Evolutionary conservation across 2,888 invertebrate genomes (phyloP).

Genomic region (Ligdia adustata): DNA sequence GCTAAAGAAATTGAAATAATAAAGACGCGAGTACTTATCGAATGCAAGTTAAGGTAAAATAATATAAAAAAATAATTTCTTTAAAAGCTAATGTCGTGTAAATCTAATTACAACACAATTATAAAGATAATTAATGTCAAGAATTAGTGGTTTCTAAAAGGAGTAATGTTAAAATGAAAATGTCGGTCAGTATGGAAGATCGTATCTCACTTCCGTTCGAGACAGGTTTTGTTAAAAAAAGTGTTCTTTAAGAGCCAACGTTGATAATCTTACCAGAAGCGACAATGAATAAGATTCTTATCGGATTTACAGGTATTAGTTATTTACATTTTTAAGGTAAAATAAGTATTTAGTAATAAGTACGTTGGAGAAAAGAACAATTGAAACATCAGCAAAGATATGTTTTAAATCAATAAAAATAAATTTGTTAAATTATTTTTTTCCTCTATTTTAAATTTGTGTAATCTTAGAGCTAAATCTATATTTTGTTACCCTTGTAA

Average conservation of each 20-base stretch:
- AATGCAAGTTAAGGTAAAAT: no score
- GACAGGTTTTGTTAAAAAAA: conserved; percentile 64
- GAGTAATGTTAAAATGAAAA: conserved; percentile 49
- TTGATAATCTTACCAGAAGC: conserved; percentile 48
- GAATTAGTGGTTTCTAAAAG: conserved; percentile 22
- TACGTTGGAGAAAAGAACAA: no score
- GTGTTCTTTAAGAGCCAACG: conserved; percentile 59
- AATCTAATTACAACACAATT: conserved; percentile 49
- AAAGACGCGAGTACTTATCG: no score
- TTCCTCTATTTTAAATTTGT: no score
- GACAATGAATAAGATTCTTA: conserved; percentile 34
- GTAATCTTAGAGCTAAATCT: no score
- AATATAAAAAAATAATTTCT: no score
- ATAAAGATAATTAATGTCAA: conserved; percentile 31
- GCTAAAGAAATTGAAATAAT: no score
- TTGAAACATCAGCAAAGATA: no score
- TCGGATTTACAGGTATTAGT: conserved; percentile 12
- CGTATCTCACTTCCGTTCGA: conserved; percentile 77
- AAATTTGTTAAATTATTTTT: no score
- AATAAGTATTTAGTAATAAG: no score
- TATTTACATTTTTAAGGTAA: not conserved
- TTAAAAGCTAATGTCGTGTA: conserved; percentile 43
- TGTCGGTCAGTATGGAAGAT: conserved; percentile 63
- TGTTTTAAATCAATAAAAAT: no score
- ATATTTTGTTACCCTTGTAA: no score